A percentile compares a stretch with the other conserved stretches of the same genome.
phyloP scores from a whole-genome alignment of 2,888 invertebrate species.

The Penaeus monodon region DNA sequence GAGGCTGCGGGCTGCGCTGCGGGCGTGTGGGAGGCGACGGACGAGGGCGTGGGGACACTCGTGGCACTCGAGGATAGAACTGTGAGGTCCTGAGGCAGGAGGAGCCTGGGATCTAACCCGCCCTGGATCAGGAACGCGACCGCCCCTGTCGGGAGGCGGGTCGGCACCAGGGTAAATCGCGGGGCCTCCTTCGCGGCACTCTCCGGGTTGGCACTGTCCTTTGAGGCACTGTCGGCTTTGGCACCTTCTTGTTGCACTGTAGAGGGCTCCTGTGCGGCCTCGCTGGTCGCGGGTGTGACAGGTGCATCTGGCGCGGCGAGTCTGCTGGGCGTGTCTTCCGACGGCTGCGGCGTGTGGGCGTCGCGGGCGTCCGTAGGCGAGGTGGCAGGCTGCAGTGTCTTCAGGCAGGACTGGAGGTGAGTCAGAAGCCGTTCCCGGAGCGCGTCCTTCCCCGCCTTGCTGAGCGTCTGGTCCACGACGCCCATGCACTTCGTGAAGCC shows the following conservation, averaged over 20 bases:
- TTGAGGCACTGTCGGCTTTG: too few relatives aligned
- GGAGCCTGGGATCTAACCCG: not conserved
- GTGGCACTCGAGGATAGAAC: too few relatives aligned
- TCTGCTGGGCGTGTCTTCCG: not conserved
- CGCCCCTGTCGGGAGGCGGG: slow-evolving; percentile 33
- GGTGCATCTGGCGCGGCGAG: not conserved
- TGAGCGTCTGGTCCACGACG: slow-evolving; percentile 34
- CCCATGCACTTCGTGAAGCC: slow-evolving; percentile 45
- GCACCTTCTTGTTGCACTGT: not conserved
- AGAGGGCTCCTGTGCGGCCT: not conserved
- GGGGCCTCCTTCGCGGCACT: not conserved
- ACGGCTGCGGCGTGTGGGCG: not conserved
- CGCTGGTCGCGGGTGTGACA: not conserved
- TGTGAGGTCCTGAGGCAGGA: not conserved
- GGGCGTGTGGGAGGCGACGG: not conserved
- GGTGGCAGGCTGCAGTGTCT: not conserved
- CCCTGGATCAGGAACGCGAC: slow-evolving; percentile 48
- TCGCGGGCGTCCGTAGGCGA: not conserved
- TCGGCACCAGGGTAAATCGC: slow-evolving; percentile 31
- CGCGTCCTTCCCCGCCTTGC: slow-evolving; percentile 15
- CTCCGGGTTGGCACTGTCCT: too few relatives aligned
- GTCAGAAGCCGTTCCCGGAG: slow-evolving; percentile 36
- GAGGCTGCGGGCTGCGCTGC: not conserved
- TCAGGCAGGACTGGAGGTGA: slow-evolving; percentile 41
- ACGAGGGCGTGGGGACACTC: not conserved